A percentile compares a stretch with the other conserved stretches of the same genome.
phyloP scores from a whole-genome alignment of 2,888 invertebrate species.

The Drosophila atripex region DNA sequence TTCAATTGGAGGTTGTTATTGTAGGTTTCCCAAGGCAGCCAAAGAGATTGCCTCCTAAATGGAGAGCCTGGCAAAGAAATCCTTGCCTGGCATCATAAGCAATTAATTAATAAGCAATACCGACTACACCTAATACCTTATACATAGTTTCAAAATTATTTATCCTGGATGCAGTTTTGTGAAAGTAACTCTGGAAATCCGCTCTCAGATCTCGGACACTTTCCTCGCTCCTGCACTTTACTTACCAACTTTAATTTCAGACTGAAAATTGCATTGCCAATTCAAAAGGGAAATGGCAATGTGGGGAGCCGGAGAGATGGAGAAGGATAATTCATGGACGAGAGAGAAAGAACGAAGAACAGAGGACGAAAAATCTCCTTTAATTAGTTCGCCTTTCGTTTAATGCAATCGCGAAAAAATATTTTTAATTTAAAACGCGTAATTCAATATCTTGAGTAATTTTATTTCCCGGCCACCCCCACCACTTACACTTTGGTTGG shows the following conservation, averaged over 20 bases:
- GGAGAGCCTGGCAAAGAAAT: not conserved
- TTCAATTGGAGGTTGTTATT: constrained; percentile 55
- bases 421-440: constrained; percentile 77
- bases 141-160: not conserved
- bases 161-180: not conserved
- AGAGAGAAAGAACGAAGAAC: constrained; percentile 27
- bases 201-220: not conserved
- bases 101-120: not conserved
- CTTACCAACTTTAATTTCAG: constrained; percentile 45
- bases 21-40: not conserved
- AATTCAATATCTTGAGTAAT: constrained; percentile 76
- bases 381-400: constrained; percentile 69
- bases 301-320: not conserved
- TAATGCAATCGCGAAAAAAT: constrained; percentile 75
- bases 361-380: constrained; percentile 42
- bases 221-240: not conserved
- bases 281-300: constrained; percentile 7
- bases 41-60: not conserved
- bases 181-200: not conserved
- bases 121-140: not conserved
- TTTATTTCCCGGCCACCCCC: constrained; percentile 60
- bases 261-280: constrained; percentile 50
- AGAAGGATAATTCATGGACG: constrained; percentile 6
- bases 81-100: not conserved
- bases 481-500: constrained; percentile 33